Base-by-base conservation (phyloP, 2,113 vertebrate species). In the Brachyhypopomus occidentalis region DNA sequence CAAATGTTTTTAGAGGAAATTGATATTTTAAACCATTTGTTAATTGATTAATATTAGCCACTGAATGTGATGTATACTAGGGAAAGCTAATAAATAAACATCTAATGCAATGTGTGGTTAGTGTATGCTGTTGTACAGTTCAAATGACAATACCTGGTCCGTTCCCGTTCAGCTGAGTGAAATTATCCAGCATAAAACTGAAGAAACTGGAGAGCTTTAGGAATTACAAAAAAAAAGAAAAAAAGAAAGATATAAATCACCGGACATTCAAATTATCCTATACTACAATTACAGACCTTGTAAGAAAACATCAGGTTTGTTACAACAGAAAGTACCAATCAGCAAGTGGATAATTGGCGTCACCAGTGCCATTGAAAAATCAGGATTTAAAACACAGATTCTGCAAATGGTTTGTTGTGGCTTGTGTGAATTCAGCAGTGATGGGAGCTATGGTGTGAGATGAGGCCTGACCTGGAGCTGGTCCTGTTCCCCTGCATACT, bases 401-500 rank as follows among this genome's bases (percentile, higher is more conserved):
- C 41, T 14, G 1, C 8, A 11, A 52, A 52, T 11, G 9, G 12
- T 52, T 52, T 14, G 9, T 14, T 14, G 12, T 52, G 12, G 45
- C 45, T 14, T 52, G 45, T 52, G 8, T 12, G 12, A 52, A 9
- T 11, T 12, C 45, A 75, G n/a, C 58, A 9, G 2, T 23, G 60
- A 14, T 34, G 58, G 11, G 19, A 59, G 9, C 25, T 2, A 20
- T 72, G 41, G 9, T 76, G 23, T 11, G 38, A 45, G 25, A 16
- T 16, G 9, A 16, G 20, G 52, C 19, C 38, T 25, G 78, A 98
- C 98, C 96, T 98, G 96, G 3, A 98, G 89, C 9, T 99, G 98
- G 79, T 96, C 93, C 88, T 99, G 97, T 41, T 99, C 96, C 9
- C 96, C 95, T 7, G 97, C 95, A 23, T 98, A 98, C 88, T 99